Base-by-base conservation (phyloP, 1,140 invertebrate genomes). In the Drosophila kikkawai region DNA sequence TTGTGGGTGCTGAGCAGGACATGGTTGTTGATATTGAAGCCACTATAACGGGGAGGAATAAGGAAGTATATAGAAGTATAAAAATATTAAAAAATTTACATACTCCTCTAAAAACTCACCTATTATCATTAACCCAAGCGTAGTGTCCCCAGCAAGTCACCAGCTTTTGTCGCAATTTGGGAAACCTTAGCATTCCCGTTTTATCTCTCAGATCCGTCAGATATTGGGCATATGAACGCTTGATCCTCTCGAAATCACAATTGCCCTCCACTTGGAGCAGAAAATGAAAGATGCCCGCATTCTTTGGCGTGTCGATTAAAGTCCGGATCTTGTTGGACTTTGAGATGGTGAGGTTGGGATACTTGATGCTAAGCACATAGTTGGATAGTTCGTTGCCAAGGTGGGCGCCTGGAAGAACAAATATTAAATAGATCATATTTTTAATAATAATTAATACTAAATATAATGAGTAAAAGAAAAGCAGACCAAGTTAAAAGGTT, bases 11-110 rank as follows among this genome's bases (percentile, higher is more conserved):
- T 94, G 0, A 95, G 84, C 15, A 96, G 92, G 2, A 97, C 93
- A 80, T 97, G 96, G 86, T 96, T 96, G 48, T 97, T 95, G 12
- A 96, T 91, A 42, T 94, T 94, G 84, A 97, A 97, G 8, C 94
- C 93, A 19, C 91, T 93, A 36, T 0, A 37, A 50, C 1, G 1
- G 7, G 1, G 7, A 1, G 6, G n/a, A 32, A 50, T 13, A 6
- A n/a, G 11, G 17, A 44, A 42, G 15, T 37, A 17, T 26, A 29
- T 29, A 29, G 26, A 29, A 6, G 26, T 29, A 29, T 29, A 29
- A 29, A 29, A 29, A 29, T 22, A 22, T 22, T 2, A 1, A 22
- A 22, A 22, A 22, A 29, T 7, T 29, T 29, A 47, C 8, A 15
- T 1, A 7, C 11, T 34, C 2, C 11, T 12, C 12, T 0, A 2